Conservation (phyloP, 2,797 vertebrate genomes). For the Brotula barbata region DNA sequence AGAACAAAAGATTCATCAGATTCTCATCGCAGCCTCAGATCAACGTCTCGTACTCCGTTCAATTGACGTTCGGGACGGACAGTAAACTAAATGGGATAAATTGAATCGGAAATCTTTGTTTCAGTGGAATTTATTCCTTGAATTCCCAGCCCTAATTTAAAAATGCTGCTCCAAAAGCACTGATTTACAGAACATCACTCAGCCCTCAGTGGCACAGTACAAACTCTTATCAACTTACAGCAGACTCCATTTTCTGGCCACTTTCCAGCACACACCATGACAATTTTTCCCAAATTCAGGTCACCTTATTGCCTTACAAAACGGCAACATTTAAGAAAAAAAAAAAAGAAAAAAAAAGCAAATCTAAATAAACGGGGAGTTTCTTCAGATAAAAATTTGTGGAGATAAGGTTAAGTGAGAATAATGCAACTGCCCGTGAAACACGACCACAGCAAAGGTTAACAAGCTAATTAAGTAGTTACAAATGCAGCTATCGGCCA, state of each 20-base stretch:
- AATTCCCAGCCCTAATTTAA: constrained; percentile 25
- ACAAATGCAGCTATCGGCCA: constrained; percentile 1
- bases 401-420: background rate
- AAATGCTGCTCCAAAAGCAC: constrained; percentile 22
- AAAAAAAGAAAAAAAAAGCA: constrained; percentile 6
- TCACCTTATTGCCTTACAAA: constrained; percentile 27
- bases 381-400: too few species aligned
- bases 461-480: constrained; percentile 25
- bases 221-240: constrained; percentile 36
- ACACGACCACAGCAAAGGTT: background rate
- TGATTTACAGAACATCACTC: constrained; percentile 36
- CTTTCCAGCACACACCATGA: constrained; percentile 5
- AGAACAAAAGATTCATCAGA: constrained; percentile 27
- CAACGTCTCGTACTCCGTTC: constrained; percentile 23
- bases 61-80: constrained; percentile 6
- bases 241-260: constrained; percentile 31
- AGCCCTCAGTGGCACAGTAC: constrained; percentile 9
- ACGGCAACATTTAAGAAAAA: constrained; percentile 11
- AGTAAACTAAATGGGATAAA: background rate
- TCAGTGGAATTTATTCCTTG: too few species aligned
- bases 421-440: background rate
- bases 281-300: constrained; percentile 27
- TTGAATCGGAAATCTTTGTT: too few species aligned
- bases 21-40: constrained; percentile 32
- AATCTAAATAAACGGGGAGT: background rate